These are phyloP conservation scores for Diloba caeruleocephala DNA, from an alignment of 2,888 invertebrate genomes.

Conservation along the genomic window DNA sequence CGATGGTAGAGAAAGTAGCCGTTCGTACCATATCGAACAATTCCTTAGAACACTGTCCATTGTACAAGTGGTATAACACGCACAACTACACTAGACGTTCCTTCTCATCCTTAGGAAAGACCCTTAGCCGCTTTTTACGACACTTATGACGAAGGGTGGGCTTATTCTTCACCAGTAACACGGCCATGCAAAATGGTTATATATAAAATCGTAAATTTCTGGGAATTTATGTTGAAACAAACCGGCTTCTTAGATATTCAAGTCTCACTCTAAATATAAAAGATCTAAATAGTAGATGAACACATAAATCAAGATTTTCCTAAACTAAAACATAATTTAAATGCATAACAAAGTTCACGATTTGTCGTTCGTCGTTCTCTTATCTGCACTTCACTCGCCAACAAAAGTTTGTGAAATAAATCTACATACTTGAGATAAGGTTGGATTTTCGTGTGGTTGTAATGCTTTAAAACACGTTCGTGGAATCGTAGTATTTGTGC, in stretches of 20 bases:
- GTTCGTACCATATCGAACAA: no score
- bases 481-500: slow-evolving; percentile 12
- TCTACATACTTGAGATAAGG: slow-evolving; percentile 61
- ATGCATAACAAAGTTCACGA: slow-evolving; percentile 62
- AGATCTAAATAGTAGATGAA: slow-evolving; percentile 26
- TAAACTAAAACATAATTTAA: slow-evolving; percentile 61
- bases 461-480: slow-evolving; percentile 25
- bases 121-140: no score
- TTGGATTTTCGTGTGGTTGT: slow-evolving; percentile 38
- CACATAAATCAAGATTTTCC: slow-evolving; percentile 35
- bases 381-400: slow-evolving; percentile 56
- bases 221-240: no score
- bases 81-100: no score
- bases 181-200: no score
- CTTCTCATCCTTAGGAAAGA: no score
- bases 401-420: slow-evolving; percentile 64
- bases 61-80: no score
- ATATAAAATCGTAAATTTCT: no score
- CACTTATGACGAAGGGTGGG: no score
- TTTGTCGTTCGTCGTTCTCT: slow-evolving; percentile 58
- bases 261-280: slow-evolving; percentile 5
- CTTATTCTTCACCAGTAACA: no score
- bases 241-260: slow-evolving; percentile 10
- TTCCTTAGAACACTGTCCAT: no score
- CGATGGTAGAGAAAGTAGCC: no score